Base-by-base conservation (phyloP, 1,140 invertebrate species). In the Drosophila lacteicornis region DNA sequence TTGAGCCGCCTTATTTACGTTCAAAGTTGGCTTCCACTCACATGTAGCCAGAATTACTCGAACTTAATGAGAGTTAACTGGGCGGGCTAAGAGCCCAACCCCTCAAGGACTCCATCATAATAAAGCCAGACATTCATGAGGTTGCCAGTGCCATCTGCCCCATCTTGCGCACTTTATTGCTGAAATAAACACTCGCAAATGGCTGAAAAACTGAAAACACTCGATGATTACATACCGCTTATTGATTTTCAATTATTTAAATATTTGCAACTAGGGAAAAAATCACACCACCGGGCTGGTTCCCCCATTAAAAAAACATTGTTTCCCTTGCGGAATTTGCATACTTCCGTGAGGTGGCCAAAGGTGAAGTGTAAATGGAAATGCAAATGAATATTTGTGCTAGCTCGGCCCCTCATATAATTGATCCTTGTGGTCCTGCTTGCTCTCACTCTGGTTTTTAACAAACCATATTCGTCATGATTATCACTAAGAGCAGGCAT, bases 201-300 rank as follows among this genome's bases (percentile, higher is more conserved):
- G 15, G 27, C 27, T 51, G 27, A 3, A 12, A 50, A 33, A 33
- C 30, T 33, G 30, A 33, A 33, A 51, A 36, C 19, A 5, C 30
- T 17, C 33, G 19, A 19, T 36, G 50, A 59, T 43, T 38, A 11
- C 25, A 43, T 13, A 36, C 17, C 19, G 38, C 7, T 50, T 50
- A 73, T 73, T 51, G 70, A 73, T 73, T 73, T 73, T 73, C 55
- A 71, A 73, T 73, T 73, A 73, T 73, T 60, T 60, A 51, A 58
- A 36, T 58, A 43, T 68, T 47, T 13, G 33, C 33, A 15, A 46
- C 49, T 17, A 50, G 17, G 27, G 3, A 8, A 46, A 65, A 51
- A 46, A n/a, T n/a, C 12, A 46, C 43, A 19, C 22, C 22, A 9
- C 1, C 8, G n/a, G 11, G 15, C 33, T 9, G 11, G 33, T 33